Evolutionary conservation across 1,140 invertebrate species (phyloP).

Genomic region (Dermatophagoides farinae): DNA sequence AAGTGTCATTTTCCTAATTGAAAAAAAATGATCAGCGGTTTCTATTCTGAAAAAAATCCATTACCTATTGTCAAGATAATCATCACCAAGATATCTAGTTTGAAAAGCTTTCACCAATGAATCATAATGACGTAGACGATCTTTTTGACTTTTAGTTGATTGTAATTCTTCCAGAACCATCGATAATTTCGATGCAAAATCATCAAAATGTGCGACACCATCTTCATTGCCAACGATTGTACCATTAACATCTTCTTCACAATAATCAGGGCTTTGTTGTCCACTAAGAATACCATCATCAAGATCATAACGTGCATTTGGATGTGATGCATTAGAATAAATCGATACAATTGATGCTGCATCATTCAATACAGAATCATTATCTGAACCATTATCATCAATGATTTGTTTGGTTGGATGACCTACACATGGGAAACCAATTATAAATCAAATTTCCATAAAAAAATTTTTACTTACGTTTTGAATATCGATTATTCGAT

Average conservation of each 20-base stretch:
- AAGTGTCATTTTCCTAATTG: slow-evolving; percentile 47
- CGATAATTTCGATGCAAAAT: slow-evolving; percentile 66
- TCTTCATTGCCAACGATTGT: background rate
- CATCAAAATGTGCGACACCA: slow-evolving; percentile 31
- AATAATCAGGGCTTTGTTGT: background rate
- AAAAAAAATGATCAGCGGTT: too few species aligned
- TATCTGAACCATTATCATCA: background rate
- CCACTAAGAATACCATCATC: background rate
- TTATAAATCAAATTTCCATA: too few species aligned
- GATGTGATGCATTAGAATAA: background rate
- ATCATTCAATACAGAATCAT: background rate
- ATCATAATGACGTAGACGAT: slow-evolving; percentile 47
- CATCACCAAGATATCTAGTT: slow-evolving; percentile 52
- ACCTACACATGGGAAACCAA: too few species aligned
- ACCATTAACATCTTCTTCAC: background rate
- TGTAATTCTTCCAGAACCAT: slow-evolving; percentile 62
- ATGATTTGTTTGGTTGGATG: background rate
- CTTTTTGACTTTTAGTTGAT: slow-evolving; percentile 48
- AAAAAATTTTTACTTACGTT: too few species aligned
- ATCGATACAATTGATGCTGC: background rate
- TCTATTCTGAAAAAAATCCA: too few species aligned
- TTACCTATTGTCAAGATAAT: slow-evolving; percentile 42
- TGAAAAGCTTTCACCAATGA: slow-evolving; percentile 49
- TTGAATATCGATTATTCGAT: too few species aligned
- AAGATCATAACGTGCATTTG: background rate